Evolutionary conservation across 2,113 vertebrate genomes (phyloP).

Genomic region (Isichthys henryi): DNA sequence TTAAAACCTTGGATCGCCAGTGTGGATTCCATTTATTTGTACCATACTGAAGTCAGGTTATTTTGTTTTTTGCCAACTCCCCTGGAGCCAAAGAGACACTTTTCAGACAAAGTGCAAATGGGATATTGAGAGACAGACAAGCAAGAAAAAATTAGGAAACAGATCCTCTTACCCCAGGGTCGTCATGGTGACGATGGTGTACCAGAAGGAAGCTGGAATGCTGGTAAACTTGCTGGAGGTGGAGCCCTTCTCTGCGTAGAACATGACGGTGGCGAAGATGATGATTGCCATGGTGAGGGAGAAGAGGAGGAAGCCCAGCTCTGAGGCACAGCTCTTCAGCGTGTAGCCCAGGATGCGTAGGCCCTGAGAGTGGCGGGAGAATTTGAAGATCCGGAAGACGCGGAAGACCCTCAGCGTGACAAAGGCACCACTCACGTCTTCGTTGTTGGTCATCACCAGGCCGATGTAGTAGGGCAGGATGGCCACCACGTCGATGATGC

Average conservation of each 20-base stretch:
- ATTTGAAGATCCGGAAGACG: slow-evolving; percentile 99
- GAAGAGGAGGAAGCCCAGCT: slow-evolving; percentile 97
- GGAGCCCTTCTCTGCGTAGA: slow-evolving; percentile 98
- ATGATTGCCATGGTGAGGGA: slow-evolving; percentile 99
- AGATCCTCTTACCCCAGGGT: slow-evolving; percentile 90
- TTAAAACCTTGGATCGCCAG: not conserved
- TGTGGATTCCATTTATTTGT: not conserved
- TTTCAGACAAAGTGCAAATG: slow-evolving; percentile 3
- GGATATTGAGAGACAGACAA: not conserved
- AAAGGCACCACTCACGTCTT: slow-evolving; percentile 95
- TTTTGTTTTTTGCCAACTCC: not conserved
- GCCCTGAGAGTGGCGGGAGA: slow-evolving; percentile 96
- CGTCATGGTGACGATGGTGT: slow-evolving; percentile 99
- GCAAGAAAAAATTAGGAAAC: not conserved
- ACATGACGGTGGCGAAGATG: slow-evolving; percentile 99
- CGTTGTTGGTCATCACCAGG: slow-evolving; percentile 96
- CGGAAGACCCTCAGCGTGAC: slow-evolving; percentile 93
- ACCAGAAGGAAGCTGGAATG: slow-evolving; percentile 99
- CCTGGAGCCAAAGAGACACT: not conserved
- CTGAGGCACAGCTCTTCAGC: slow-evolving; percentile 94
- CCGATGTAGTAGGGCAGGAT: slow-evolving; percentile 98
- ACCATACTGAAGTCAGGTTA: not conserved
- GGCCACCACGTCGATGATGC: slow-evolving; percentile 97
- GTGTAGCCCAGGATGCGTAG: slow-evolving; percentile 97
- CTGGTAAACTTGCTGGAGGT: slow-evolving; percentile 98